Evolutionary conservation across 2,797 vertebrate species (phyloP).

Genomic region (Peromyscus attwateri): DNA sequence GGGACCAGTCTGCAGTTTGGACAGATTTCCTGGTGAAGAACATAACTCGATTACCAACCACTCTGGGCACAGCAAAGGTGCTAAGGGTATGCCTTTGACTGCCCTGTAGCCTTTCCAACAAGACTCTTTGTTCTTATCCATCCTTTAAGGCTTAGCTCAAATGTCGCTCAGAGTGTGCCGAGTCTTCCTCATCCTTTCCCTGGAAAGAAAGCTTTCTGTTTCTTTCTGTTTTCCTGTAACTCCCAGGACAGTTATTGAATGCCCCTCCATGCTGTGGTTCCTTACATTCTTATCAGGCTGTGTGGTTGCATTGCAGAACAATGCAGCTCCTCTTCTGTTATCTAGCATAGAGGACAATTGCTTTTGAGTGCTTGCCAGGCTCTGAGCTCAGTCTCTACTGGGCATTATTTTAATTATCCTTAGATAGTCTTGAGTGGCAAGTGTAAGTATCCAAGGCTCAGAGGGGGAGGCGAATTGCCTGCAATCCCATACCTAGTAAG

Average conservation of each 20-base stretch:
- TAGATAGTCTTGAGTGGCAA: background rate
- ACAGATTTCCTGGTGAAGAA: background rate
- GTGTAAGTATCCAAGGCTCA: background rate
- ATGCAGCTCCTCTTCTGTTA: background rate
- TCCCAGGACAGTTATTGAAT: background rate
- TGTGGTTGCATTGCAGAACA: background rate
- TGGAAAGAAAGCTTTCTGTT: constrained; percentile 17
- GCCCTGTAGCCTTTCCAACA: accelerated
- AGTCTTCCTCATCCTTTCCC: background rate
- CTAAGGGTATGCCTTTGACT: background rate
- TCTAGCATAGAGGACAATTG: background rate
- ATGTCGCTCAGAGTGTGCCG: background rate
- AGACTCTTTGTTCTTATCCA: background rate
- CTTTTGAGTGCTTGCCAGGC: background rate
- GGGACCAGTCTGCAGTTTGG: background rate
- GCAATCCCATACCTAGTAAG: constrained; percentile 14
- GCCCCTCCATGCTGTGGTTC: background rate
- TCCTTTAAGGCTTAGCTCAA: background rate
- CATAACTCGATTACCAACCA: accelerated
- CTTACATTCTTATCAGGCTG: background rate
- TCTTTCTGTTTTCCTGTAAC: background rate
- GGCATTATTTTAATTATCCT: background rate
- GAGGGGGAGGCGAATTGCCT: background rate
- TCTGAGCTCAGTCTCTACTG: background rate
- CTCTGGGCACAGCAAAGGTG: background rate